Conservation (phyloP, 1,140 invertebrate genomes). For the Radopholus similis region DNA sequence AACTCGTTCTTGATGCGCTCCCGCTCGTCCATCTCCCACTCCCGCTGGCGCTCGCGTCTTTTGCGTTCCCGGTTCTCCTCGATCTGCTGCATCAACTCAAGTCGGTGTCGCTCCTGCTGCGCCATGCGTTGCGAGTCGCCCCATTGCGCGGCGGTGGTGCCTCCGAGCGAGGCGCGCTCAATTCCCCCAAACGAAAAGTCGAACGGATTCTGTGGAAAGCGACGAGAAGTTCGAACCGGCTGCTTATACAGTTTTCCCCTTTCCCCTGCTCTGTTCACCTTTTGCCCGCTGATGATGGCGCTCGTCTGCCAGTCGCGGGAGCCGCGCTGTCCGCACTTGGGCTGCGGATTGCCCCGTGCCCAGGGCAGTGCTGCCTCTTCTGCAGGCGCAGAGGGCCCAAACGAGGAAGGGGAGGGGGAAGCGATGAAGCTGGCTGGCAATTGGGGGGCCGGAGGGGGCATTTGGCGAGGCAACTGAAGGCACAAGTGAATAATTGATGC, state of each 20-base stretch:
- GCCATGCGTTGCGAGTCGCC: constrained; percentile 3
- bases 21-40: constrained; percentile 48
- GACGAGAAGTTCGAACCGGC: not conserved
- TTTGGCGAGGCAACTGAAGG: not conserved
- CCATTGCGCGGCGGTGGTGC: not conserved
- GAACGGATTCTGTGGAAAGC: not conserved
- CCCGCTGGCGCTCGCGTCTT: constrained; percentile 41
- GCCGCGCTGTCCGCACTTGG: constrained; percentile 41
- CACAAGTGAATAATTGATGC: not conserved
- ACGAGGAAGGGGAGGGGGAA: not conserved
- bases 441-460: not conserved
- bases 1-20: constrained; percentile 45
- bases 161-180: constrained; percentile 18
- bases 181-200: constrained; percentile 14
- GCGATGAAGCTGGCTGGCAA: not conserved
- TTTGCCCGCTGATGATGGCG: too few species aligned
- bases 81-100: constrained; percentile 44
- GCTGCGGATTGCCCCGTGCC: constrained; percentile 46
- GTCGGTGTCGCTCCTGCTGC: constrained; percentile 39
- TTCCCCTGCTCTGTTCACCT: constrained; percentile 6
- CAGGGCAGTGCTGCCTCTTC: constrained; percentile 33
- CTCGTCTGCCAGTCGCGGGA: constrained; percentile 28
- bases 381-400: not conserved
- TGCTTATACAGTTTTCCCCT: not conserved
- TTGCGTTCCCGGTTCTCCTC: constrained; percentile 46